Evolutionary conservation across 2,888 invertebrate genomes (phyloP), one percentile per base, ranked within the genome.

Genomic region (Malthinus seriepunctatus): DNA sequence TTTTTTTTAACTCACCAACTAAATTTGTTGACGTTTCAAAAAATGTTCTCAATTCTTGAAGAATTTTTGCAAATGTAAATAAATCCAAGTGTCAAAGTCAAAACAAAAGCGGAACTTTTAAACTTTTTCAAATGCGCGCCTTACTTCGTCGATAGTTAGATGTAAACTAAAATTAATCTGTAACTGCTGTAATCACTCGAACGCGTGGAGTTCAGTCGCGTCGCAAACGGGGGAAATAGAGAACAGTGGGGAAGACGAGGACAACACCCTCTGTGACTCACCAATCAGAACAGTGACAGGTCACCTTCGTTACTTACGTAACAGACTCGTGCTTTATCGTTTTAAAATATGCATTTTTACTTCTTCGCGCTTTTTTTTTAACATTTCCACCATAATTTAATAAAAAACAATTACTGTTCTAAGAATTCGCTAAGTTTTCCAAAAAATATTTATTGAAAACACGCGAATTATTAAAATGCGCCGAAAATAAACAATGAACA

Each of bases 181-280:
- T 33, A 55, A 46, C 23, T 5, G 23, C 23, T 23, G 37, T 42
- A 23, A 53, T 48, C 57, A 42, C 49, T 5, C 53, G 54, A 38
- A 53, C 66, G 67, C 65, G 67, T 66, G 63, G 62, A 60, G 64
- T 62, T 56, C 49, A 65, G 63, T 64, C 69, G 67, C 61, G 56
- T 48, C 60, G 62, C 61, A 57, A 39, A 52, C 53, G 70, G 68
- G 67, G 68, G 62, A 59, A 59, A n/a, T n/a, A n/a, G n/a, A 10
- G 60, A 61, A 67, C 63, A 59, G 67, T 72, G 73, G 73, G 70
- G 72, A 67, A 71, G 69, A 71, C 71, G 78, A 79, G 79, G 78
- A 78, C 79, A 79, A 79, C 79, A 80, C 80, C 79, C 79, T 79
- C 78, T 70, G 75, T 80, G 79, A 80, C 68, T 80, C 80, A 80